Evolutionary conservation across 2,797 vertebrate genomes (phyloP).

Genomic region (Luscinia luscinia): DNA sequence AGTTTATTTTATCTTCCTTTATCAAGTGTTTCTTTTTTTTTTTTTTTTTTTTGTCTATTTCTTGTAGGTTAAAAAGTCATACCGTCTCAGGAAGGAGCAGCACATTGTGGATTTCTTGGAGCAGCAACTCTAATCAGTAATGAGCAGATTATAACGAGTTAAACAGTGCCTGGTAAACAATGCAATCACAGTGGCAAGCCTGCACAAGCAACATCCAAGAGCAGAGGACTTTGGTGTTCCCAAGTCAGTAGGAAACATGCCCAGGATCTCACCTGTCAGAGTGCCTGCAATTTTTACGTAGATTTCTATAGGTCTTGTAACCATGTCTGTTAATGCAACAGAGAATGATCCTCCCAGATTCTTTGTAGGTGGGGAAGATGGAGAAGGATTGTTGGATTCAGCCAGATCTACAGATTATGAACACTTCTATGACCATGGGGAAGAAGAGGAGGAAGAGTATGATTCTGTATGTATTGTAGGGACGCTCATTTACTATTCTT

Average conservation of each 20-base stretch:
- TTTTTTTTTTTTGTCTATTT: neutral
- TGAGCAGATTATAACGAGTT: conserved; percentile 64
- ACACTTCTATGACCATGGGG: conserved; percentile 83
- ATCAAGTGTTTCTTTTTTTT: neutral
- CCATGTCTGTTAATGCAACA: conserved; percentile 78
- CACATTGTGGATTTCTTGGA: neutral
- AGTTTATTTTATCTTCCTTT: neutral
- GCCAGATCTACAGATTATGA: conserved; percentile 78
- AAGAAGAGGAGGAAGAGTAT: conserved; percentile 87
- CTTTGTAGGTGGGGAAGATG: conserved; percentile 87
- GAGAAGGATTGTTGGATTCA: conserved; percentile 81
- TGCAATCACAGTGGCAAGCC: conserved; percentile 28
- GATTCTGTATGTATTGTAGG: conserved; percentile 83
- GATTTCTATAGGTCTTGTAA: conserved; percentile 15
- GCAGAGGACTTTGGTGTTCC: conserved; percentile 9
- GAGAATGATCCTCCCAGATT: conserved; percentile 83
- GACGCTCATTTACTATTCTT: neutral
- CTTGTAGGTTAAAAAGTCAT: conserved; percentile 55
- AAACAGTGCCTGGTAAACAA: conserved; percentile 51
- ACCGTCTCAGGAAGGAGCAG: conserved; percentile 43
- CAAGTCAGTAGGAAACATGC: conserved; percentile 39
- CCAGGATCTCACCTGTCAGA: neutral
- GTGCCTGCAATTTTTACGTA: conserved; percentile 41
- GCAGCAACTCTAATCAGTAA: conserved; percentile 16
- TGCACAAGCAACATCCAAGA: conserved; percentile 20